Evolutionary conservation across 2,888 invertebrate species (phyloP).

Genomic region (Sthenelais limicola): DNA sequence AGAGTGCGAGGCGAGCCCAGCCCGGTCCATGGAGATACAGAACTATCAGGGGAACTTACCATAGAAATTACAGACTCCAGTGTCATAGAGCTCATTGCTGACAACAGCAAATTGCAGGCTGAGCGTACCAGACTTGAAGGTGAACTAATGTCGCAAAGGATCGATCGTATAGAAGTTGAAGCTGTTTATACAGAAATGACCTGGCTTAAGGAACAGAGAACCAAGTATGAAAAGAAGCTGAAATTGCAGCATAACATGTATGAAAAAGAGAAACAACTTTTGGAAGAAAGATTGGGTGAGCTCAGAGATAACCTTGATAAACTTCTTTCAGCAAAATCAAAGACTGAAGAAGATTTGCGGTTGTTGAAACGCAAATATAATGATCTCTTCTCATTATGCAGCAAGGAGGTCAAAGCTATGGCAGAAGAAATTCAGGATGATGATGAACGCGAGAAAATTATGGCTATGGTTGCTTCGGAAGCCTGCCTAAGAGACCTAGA

Average conservation of each 20-base stretch:
- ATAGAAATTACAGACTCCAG: constrained; percentile 25
- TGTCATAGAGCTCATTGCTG: constrained; percentile 27
- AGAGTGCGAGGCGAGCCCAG: constrained; percentile 15
- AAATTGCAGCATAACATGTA: constrained; percentile 14
- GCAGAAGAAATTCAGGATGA: constrained; percentile 5
- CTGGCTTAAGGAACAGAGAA: constrained; percentile 25
- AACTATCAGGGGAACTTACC: constrained; percentile 21
- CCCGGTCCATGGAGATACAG: not conserved
- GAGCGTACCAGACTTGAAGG: constrained; percentile 19
- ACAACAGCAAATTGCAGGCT: constrained; percentile 35
- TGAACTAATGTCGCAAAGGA: constrained; percentile 22
- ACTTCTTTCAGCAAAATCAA: not conserved
- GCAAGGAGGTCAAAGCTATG: constrained; percentile 16
- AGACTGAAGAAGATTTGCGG: constrained; percentile 13
- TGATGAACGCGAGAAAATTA: not conserved
- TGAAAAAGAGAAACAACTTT: constrained; percentile 18
- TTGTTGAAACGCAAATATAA: constrained; percentile 25
- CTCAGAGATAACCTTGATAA: constrained; percentile 21
- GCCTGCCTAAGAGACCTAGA: constrained; percentile 17
- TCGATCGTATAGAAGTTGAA: constrained; percentile 33
- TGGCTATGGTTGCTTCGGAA: not conserved
- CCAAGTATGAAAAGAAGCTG: constrained; percentile 19
- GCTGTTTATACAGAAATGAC: constrained; percentile 19
- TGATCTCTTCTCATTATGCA: constrained; percentile 17
- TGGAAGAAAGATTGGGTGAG: constrained; percentile 24